phyloP scores from a whole-genome alignment of 1,140 invertebrate genomes.

The Triops longicaudatus region DNA sequence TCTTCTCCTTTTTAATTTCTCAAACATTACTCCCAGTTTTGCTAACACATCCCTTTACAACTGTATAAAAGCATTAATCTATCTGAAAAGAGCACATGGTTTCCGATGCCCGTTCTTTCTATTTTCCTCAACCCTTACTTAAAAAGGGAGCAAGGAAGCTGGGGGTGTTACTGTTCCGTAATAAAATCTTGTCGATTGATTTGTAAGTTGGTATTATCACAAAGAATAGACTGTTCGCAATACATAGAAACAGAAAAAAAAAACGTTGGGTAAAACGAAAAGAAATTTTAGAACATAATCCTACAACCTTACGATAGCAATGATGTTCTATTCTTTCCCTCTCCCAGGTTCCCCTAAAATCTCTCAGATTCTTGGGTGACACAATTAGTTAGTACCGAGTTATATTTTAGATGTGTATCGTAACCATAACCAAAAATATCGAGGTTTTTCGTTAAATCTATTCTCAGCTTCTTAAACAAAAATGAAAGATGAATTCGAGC shows the following conservation, averaged over 20 bases:
- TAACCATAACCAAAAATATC: no score
- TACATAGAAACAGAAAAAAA: background rate
- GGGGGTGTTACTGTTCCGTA: background rate
- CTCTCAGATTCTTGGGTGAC: background rate
- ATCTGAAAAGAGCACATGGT: slow-evolving; percentile 4
- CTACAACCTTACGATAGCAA: background rate
- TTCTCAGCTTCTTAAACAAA: no score
- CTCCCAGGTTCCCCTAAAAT: background rate
- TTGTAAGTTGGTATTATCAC: background rate
- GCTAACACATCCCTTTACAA: background rate
- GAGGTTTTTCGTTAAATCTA: no score
- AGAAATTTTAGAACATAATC: background rate
- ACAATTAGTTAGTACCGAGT: no score
- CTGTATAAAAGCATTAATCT: slow-evolving; percentile 10
- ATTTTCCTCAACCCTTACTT: background rate
- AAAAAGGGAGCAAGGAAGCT: background rate
- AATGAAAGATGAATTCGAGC: no score
- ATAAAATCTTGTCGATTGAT: background rate
- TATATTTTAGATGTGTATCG: no score
- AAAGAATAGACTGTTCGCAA: slow-evolving; percentile 8
- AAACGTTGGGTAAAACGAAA: background rate
- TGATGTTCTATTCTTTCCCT: background rate
- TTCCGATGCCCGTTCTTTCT: background rate
- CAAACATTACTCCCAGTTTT: background rate
- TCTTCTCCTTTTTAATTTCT: background rate